Conservation (phyloP, 1,140 invertebrate species). For the Drosophila miranda region DNA sequence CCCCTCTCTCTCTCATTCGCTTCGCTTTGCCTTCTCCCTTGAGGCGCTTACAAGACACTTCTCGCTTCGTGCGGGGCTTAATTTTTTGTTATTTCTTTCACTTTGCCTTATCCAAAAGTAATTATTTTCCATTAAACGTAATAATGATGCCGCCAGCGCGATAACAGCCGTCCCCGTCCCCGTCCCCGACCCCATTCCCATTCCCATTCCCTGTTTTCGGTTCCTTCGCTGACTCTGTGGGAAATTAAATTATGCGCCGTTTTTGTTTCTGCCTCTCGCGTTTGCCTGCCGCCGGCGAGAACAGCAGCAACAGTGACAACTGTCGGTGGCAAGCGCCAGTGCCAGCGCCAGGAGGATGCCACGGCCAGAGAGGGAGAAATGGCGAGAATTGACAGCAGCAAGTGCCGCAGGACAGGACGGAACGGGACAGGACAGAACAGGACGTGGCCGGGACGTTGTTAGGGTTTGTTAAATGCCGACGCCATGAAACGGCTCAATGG, state of each 20-base stretch:
- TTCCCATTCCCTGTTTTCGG: not conserved
- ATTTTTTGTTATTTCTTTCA: slow-evolving; percentile 71
- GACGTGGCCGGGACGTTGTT: slow-evolving; percentile 10
- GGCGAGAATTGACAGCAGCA: slow-evolving; percentile 44
- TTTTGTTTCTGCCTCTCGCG: slow-evolving; percentile 43
- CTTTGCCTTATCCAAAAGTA: slow-evolving; percentile 80
- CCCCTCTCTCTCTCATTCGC: slow-evolving; percentile 8
- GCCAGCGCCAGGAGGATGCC: slow-evolving; percentile 21
- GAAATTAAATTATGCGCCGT: slow-evolving; percentile 72
- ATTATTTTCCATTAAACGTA: slow-evolving; percentile 80
- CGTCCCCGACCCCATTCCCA: not conserved
- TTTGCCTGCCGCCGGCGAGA: slow-evolving; percentile 39
- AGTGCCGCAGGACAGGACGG: slow-evolving; percentile 16
- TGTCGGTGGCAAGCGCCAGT: slow-evolving; percentile 7
- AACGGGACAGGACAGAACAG: slow-evolving; percentile 39
- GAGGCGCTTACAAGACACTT: slow-evolving; percentile 34
- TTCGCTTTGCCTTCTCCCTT: slow-evolving; percentile 5
- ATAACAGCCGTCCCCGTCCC: slow-evolving; percentile 48
- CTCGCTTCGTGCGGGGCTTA: slow-evolving; percentile 24
- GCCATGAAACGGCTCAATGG: slow-evolving; percentile 75
- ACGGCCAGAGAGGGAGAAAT: slow-evolving; percentile 14
- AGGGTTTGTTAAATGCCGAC: slow-evolving; percentile 69
- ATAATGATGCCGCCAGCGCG: slow-evolving; percentile 68
- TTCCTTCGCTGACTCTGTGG: slow-evolving; percentile 13
- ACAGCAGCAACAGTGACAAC: slow-evolving; percentile 26